Base-by-base conservation (phyloP, 2,113 vertebrate species). In the Atherinomorus stipes region DNA sequence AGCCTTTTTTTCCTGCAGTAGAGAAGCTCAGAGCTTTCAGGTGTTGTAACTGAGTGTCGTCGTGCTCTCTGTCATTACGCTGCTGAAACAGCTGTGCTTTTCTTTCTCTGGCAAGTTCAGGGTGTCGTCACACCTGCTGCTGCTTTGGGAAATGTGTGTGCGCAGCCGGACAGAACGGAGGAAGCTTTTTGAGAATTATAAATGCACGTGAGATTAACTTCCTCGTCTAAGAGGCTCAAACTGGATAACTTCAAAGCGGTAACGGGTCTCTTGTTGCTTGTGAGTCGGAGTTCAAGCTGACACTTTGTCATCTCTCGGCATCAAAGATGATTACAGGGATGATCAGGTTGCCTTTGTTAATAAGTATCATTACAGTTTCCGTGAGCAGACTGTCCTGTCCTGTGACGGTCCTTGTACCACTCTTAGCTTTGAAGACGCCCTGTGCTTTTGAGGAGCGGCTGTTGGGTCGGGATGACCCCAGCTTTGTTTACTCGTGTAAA, bases 101-200 rank as follows among this genome's bases (percentile, higher is more conserved):
- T 34, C 8, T 34, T 34, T 34, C 8, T 34, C 31, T 34, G 31
- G 5, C 8, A 34, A 34, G 31, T 34, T 34, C 31, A 34, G 31
- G 31, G 31, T 9, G 57, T 66, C 31, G 19, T 68, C 37, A 19
- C 0, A 63, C 16, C 65, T 63, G 71, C 71, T 64, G 72, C 56
- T 76, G 80, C 53, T n/a, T 59, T 37, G 18, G 22, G 52, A 68
- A 66, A 34, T 69, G 6, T 54, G 23, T 45, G 66, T 54, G 50
- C 19, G 38, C 37, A 19, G 4, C 22, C 52, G 2, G 13, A 42
- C 54, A 64, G 22, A 50, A 15, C 42, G n/a, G 34, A 38, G 52
- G 25, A 23, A 40, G 15, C 21, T 34, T 45, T 26, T 18, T 11
- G 11, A 42, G 16, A 45, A 56, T 42, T 16, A 42, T 15, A 16